phyloP scores from a whole-genome alignment of 2,113 vertebrate genomes.

The Miniopterus natalensis region DNA sequence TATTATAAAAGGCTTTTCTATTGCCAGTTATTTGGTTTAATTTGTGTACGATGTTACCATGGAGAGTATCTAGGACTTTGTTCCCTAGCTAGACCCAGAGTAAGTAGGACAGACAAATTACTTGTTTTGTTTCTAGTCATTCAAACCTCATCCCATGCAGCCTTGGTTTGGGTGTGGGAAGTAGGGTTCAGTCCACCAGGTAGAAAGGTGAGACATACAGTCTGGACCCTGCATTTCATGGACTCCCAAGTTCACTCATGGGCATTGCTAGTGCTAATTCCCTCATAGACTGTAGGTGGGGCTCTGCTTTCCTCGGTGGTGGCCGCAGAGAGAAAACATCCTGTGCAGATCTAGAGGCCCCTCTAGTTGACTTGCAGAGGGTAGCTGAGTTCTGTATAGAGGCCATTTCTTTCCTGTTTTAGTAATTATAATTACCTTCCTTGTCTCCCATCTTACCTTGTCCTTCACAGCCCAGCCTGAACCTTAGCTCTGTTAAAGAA shows the following conservation, averaged over 20 bases:
- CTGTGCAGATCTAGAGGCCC: neutral
- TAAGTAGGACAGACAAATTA: neutral
- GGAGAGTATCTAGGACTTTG: neutral
- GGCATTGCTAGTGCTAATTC: neutral
- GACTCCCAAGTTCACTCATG: neutral
- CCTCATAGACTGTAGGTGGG: neutral
- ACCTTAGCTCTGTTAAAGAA: neutral
- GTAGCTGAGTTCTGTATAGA: neutral
- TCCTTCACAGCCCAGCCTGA: neutral
- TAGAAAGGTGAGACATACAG: neutral
- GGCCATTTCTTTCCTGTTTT: neutral
- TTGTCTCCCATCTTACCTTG: neutral
- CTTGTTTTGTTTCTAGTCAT: conserved; percentile 16
- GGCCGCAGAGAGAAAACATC: neutral
- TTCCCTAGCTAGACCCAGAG: neutral
- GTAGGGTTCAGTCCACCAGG: neutral
- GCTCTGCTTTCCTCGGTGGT: neutral
- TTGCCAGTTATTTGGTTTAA: conserved; percentile 42
- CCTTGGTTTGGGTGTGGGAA: neutral
- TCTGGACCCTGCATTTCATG: neutral
- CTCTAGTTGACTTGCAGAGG: neutral
- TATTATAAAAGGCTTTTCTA: conserved; percentile 41
- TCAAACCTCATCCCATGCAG: neutral
- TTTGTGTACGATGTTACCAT: neutral
- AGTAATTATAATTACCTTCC: neutral